A percentile compares a stretch with the other conserved stretches of the same genome.
Conservation (phyloP, 2,888 invertebrate species). For the Archips xylosteana region DNA sequence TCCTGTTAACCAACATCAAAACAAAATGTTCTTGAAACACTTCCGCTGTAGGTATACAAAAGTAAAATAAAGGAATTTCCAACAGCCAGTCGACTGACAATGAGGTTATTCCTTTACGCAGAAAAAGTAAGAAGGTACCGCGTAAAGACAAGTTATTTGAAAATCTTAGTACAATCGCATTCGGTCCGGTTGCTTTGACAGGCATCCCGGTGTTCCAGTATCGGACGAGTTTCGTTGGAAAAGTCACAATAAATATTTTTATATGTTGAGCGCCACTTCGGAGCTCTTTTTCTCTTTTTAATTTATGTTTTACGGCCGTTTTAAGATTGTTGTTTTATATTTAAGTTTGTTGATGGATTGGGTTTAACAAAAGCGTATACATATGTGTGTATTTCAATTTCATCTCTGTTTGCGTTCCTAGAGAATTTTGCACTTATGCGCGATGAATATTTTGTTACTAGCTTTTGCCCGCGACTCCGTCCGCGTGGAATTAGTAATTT, state of each 20-base stretch:
- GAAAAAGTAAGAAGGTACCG: background rate
- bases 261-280: constrained; percentile 55
- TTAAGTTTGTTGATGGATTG: background rate
- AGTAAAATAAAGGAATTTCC: constrained; percentile 40
- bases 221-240: constrained; percentile 55
- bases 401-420: too few relatives aligned
- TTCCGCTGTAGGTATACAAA: constrained; percentile 20
- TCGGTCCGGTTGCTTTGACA: constrained; percentile 45
- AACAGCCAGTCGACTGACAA: constrained; percentile 14
- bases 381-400: too few relatives aligned
- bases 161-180: constrained; percentile 20
- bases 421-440: too few relatives aligned
- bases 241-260: constrained; percentile 67
- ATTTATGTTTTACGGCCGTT: constrained; percentile 7
- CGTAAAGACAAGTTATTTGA: constrained; percentile 12
- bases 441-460: too few relatives aligned
- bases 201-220: constrained; percentile 56
- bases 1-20: constrained; percentile 32
- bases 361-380: background rate
- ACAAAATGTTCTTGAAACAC: constrained; percentile 25
- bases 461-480: too few relatives aligned
- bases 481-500: too few relatives aligned
- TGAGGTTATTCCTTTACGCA: constrained; percentile 30
- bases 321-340: background rate
- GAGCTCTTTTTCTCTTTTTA: constrained; percentile 42